Base-by-base conservation (phyloP, 2,797 vertebrate genomes). In the Pangasius sanitwongsei region DNA sequence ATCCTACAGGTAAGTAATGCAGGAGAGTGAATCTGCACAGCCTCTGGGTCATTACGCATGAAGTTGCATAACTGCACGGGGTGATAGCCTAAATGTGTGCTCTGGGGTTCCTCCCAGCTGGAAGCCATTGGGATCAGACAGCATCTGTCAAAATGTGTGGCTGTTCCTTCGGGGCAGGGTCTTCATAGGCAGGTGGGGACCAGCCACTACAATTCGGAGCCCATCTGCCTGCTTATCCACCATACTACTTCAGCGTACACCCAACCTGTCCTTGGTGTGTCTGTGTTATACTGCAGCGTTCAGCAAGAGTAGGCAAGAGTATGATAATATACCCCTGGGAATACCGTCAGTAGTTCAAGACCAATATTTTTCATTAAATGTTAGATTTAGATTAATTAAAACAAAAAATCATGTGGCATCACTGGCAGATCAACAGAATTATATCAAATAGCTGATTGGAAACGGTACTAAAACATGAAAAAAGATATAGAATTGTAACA, bases 71-170 rank as follows among this genome's bases (percentile, higher is more conserved):
- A 86, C 85, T 44, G 85, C 70, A 74, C 65, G 16, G 55, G 74
- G 70, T 86, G 84, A 67, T 82, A 59, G 81, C 86, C 89, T 83
- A 83, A 86, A 15, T 31, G 86, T 84, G 63, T 34, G 88, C 89
- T 86, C 23, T 59, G 83, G 80, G 80, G 87, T 89, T 61, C 70
- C 69, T 88, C 81, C 75, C 65, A 80, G 89, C 89, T 90, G 63
- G 72, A 65, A 57, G 31, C 67, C 74, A 77, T 81, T 83, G 87
- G 87, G 83, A 90, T 89, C 89, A 86, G 90, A 90, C 86, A 84
- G 61, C 87, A 86, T 90, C 83, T 88, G 87, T 90, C 86, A 87
- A 75, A 89, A 74, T 81, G 67, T 55, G 31, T 80, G 65, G 85
- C 87, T 48, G 61, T 87, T 86, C 74, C 63, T 41, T 31, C 7